Evolutionary conservation across 2,888 invertebrate species (phyloP).

Genomic region (Iselma pallidipennis): DNA sequence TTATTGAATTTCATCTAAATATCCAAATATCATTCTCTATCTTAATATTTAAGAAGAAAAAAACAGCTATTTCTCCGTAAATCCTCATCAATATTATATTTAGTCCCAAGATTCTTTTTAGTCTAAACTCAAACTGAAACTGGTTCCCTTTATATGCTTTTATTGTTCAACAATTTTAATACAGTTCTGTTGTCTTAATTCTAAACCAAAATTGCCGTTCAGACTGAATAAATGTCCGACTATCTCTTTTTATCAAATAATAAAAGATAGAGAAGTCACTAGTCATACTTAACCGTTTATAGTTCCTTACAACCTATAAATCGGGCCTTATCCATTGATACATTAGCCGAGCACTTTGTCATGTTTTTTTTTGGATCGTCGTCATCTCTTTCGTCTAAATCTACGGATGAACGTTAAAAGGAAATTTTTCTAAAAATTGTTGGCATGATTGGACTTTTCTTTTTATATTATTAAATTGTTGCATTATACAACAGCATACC

Average conservation of each 20-base stretch:
- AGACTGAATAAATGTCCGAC: not conserved
- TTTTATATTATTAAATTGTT: not conserved
- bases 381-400: not conserved
- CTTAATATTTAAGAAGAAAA: too few species aligned
- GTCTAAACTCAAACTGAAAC: too few species aligned
- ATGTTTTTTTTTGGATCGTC: not conserved
- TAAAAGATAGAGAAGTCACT: not conserved
- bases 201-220: constrained; percentile 2
- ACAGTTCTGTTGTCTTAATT: not conserved
- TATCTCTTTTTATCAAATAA: not conserved
- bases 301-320: not conserved
- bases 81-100: too few species aligned
- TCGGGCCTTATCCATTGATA: constrained; percentile 1
- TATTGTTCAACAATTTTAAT: not conserved
- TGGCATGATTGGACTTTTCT: not conserved
- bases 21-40: too few species aligned
- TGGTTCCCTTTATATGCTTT: too few species aligned
- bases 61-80: too few species aligned
- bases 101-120: too few species aligned
- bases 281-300: not conserved
- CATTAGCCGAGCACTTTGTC: not conserved
- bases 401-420: not conserved
- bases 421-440: not conserved
- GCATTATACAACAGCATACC: too few species aligned
- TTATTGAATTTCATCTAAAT: too few species aligned